phyloP scores from a whole-genome alignment of 2,888 invertebrate genomes.

The Sinotaia quadrata region DNA sequence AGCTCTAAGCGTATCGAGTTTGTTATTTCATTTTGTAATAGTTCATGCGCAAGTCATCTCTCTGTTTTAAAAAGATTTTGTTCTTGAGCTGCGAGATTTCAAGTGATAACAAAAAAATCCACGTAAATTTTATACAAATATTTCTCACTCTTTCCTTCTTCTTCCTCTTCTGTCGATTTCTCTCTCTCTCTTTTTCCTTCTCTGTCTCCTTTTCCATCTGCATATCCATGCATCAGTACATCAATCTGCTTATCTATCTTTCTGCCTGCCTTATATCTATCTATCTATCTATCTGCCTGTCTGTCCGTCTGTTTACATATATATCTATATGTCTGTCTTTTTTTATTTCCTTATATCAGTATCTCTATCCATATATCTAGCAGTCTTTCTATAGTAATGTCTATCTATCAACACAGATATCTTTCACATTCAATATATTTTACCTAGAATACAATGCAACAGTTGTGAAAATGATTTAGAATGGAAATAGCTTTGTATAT shows the following conservation, averaged over 20 bases:
- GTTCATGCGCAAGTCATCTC: too few species aligned
- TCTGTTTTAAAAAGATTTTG: too few species aligned
- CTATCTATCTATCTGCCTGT: neutral
- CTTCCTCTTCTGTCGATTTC: neutral
- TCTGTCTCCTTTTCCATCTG: too few species aligned
- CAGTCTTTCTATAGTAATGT: neutral
- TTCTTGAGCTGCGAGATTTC: too few species aligned
- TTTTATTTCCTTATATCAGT: neutral
- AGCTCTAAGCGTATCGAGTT: too few species aligned
- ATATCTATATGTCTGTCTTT: neutral
- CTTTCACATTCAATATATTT: too few species aligned
- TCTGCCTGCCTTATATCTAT: neutral
- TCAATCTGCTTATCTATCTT: neutral
- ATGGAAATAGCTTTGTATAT: too few species aligned
- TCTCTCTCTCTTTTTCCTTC: slow-evolving; percentile 2
- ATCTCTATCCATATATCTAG: neutral
- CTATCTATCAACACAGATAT: neutral
- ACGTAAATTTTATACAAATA: too few species aligned
- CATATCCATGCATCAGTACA: neutral
- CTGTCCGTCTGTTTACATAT: neutral
- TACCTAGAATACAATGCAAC: too few species aligned
- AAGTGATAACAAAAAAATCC: too few species aligned
- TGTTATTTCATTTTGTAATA: too few species aligned
- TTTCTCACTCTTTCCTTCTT: neutral
- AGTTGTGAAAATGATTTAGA: too few species aligned